Percentiles rank a stretch among this genome's conserved stretches.
Conservation (phyloP, 2,888 invertebrate genomes). For the Eupithecia exiguata region DNA sequence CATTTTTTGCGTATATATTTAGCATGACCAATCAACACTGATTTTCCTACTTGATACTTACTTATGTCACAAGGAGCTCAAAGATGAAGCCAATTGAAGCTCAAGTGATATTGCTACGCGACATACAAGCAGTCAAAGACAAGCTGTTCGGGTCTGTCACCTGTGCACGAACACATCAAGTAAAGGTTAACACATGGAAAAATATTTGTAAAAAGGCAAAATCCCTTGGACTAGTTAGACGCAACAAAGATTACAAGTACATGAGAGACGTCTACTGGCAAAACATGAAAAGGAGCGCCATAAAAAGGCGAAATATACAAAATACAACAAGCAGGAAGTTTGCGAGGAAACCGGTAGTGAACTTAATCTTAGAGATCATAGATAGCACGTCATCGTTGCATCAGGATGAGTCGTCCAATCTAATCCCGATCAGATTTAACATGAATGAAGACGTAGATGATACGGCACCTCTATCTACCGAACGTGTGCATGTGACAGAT, state of each 20-base stretch:
- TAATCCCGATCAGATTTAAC: neutral
- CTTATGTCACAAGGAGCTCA: neutral
- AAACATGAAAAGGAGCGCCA: conserved; percentile 34
- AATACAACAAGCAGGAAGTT: conserved; percentile 10
- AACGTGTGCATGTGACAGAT: neutral
- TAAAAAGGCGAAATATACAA: conserved; percentile 25
- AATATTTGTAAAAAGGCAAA: conserved; percentile 36
- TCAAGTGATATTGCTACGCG: conserved; percentile 37
- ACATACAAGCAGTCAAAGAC: conserved; percentile 37
- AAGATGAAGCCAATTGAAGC: conserved; percentile 37
- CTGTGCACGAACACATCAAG: conserved; percentile 23
- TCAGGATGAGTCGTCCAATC: neutral
- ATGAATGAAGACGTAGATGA: neutral
- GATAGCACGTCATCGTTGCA: conserved; percentile 1
- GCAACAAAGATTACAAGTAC: conserved; percentile 36
- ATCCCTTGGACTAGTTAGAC: conserved; percentile 32
- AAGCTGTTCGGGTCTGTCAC: conserved; percentile 36
- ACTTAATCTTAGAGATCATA: conserved; percentile 11
- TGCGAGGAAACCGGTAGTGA: conserved; percentile 25
- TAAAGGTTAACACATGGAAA: conserved; percentile 36
- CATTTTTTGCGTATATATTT: neutral
- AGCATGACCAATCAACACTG: neutral
- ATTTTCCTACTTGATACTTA: neutral
- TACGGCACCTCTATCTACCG: neutral
- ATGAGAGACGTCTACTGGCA: conserved; percentile 43